Evolutionary conservation across 1,140 invertebrate genomes (phyloP).

Genomic region (Megalopta genalis): DNA sequence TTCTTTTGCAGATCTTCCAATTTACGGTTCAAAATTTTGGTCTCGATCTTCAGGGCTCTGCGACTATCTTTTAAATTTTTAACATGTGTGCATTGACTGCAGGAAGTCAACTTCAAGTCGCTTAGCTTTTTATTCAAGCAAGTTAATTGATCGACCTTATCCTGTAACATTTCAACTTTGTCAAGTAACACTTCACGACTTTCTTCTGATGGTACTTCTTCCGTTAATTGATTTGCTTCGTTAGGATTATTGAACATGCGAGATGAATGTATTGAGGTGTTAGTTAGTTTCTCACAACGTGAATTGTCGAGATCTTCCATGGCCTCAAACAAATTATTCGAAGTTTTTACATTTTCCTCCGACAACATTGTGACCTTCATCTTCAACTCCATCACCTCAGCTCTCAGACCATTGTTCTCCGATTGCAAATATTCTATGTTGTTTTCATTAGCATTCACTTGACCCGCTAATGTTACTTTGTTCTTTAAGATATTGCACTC

Average conservation of each 20-base stretch:
- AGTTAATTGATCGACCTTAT: conserved; percentile 53
- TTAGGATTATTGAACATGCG: background rate
- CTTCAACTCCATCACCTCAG: conserved; percentile 47
- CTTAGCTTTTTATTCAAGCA: conserved; percentile 63
- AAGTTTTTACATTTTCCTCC: conserved; percentile 47
- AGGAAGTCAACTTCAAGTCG: conserved; percentile 63
- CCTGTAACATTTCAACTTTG: conserved; percentile 48
- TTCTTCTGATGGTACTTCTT: conserved; percentile 40
- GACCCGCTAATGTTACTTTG: conserved; percentile 32
- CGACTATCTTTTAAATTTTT: conserved; percentile 61
- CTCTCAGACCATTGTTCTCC: conserved; percentile 41
- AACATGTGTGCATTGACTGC: conserved; percentile 63
- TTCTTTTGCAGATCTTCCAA: conserved; percentile 63
- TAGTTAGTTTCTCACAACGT: conserved; percentile 21
- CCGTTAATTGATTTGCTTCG: conserved; percentile 49
- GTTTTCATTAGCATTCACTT: conserved; percentile 13
- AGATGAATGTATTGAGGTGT: conserved; percentile 5
- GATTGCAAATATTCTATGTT: conserved; percentile 31
- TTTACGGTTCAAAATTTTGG: conserved; percentile 63
- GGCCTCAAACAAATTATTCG: conserved; percentile 26
- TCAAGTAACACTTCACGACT: conserved; percentile 29
- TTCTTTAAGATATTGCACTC: conserved; percentile 23
- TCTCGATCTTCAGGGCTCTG: conserved; percentile 64
- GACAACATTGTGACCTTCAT: conserved; percentile 27
- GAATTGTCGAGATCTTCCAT: background rate